Evolutionary conservation across 2,113 vertebrate species (phyloP).

Genomic region (Poeciliopsis retropinna): DNA sequence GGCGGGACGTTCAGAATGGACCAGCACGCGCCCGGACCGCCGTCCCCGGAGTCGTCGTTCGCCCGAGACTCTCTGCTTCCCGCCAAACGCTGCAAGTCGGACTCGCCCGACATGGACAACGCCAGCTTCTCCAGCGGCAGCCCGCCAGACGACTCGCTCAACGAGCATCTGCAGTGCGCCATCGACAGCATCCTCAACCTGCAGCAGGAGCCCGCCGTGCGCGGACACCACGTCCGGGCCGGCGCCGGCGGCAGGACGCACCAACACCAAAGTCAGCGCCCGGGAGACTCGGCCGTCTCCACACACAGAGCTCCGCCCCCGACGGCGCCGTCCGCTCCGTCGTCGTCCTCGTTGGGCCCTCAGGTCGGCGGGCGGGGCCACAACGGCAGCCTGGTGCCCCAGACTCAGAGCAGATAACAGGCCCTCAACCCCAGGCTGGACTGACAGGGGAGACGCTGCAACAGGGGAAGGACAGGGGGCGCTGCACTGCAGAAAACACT

Average conservation of each 20-base stretch:
- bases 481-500: conserved; percentile 9
- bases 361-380: conserved; percentile 84
- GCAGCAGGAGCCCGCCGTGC: conserved; percentile 83
- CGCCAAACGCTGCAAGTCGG: conserved; percentile 87
- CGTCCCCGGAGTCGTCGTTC: conserved; percentile 71
- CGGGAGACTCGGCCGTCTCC: conserved; percentile 64
- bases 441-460: conserved; percentile 45
- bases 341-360: conserved; percentile 82
- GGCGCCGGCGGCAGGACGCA: conserved; percentile 59
- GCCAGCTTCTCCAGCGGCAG: conserved; percentile 96
- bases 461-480: conserved; percentile 45
- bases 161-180: conserved; percentile 93
- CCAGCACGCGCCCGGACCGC: conserved; percentile 80
- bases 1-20: conserved; percentile 76
- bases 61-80: conserved; percentile 79
- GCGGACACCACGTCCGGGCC: conserved; percentile 66
- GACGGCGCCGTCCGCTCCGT: conserved; percentile 77
- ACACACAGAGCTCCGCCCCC: conserved; percentile 76
- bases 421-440: conserved; percentile 58
- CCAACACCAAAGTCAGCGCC: conserved; percentile 73
- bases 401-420: conserved; percentile 97
- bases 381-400: conserved; percentile 89
- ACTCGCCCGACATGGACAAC: conserved; percentile 91
- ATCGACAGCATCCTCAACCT: conserved; percentile 98
- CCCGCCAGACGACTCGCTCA: conserved; percentile 90